These are phyloP conservation scores for Xanthia togata DNA, from an alignment of 2,888 invertebrate genomes.

Conservation along the genomic window DNA sequence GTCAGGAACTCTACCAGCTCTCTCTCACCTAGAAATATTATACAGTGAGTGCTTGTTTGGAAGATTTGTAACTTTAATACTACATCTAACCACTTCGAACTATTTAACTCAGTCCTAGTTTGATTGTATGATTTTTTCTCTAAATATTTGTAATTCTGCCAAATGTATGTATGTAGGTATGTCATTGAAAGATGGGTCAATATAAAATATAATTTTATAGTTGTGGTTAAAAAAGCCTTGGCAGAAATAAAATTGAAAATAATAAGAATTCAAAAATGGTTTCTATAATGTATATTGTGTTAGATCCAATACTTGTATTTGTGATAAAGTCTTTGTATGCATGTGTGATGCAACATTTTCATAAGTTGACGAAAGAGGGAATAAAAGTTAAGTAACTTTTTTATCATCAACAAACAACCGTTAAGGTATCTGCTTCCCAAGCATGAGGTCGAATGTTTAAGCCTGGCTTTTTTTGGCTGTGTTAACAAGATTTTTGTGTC, in stretches of 20 bases:
- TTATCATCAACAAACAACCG: not conserved
- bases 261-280: not conserved
- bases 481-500: too few species aligned
- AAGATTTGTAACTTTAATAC: not conserved
- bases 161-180: not conserved
- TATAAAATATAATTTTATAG: not conserved
- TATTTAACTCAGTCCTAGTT: not conserved
- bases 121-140: too few species aligned
- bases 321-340: not conserved
- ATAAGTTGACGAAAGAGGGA: not conserved
- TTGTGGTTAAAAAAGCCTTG: not conserved
- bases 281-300: not conserved
- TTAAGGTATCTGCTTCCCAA: too few species aligned
- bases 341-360: constrained; percentile 32
- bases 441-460: not conserved
- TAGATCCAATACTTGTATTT: not conserved
- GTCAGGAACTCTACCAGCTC: constrained; percentile 97
- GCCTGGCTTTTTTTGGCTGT: not conserved
- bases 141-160: not conserved
- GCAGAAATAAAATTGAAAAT: not conserved
- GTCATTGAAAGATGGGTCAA: not conserved
- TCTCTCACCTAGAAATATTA: constrained; percentile 92
- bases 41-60: not conserved
- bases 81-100: not conserved
- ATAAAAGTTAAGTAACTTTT: not conserved